Percentiles rank a stretch among this genome's conserved stretches.
phyloP scores from a whole-genome alignment of 2,888 invertebrate genomes.

The Orthosia gothica region DNA sequence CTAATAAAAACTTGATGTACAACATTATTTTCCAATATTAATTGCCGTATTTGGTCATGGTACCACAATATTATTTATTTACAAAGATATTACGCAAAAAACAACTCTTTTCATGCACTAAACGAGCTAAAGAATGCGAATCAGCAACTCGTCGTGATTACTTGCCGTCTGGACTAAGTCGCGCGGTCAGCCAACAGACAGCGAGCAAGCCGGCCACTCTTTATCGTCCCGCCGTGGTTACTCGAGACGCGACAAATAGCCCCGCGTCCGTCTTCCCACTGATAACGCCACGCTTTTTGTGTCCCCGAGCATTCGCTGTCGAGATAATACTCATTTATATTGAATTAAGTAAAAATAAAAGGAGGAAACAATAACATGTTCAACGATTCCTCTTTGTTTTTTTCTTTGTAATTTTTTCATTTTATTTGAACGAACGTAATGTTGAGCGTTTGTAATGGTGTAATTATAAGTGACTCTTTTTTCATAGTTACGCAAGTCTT shows the following conservation, averaged over 20 bases:
- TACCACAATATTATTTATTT: neutral
- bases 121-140: constrained; percentile 23
- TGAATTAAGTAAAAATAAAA: constrained; percentile 54
- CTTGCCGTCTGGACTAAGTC: constrained; percentile 15
- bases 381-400: constrained; percentile 31
- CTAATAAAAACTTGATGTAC: neutral
- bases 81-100: no score
- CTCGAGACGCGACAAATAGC: constrained; percentile 58
- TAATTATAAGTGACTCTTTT: neutral
- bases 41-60: neutral
- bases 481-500: neutral
- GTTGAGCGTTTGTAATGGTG: neutral
- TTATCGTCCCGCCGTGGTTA: constrained; percentile 40
- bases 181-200: constrained; percentile 30
- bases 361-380: constrained; percentile 48
- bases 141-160: constrained; percentile 21
- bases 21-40: neutral
- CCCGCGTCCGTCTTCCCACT: constrained; percentile 49
- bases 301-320: constrained; percentile 51
- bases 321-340: constrained; percentile 62
- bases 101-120: neutral
- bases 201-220: constrained; percentile 32
- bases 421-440: constrained; percentile 27
- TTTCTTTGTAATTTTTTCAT: constrained; percentile 19
- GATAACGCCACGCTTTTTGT: constrained; percentile 66